phyloP scores from a whole-genome alignment of 2,797 vertebrate genomes.

The Tinamus major region DNA sequence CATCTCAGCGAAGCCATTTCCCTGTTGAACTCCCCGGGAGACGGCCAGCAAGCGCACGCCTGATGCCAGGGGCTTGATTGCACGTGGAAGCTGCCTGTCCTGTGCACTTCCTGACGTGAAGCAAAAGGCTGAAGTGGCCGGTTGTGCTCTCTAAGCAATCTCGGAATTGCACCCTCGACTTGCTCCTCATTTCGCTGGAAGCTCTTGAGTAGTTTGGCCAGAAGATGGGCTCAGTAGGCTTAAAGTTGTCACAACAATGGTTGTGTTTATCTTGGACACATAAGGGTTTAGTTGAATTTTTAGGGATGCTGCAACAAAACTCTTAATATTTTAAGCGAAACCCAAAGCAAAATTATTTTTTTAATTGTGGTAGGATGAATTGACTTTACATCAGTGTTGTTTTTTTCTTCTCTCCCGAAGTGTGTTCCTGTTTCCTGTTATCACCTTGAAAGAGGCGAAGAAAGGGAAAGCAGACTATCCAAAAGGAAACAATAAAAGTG shows the following conservation, averaged over 20 bases:
- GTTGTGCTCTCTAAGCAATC: background rate
- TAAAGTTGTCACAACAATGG: background rate
- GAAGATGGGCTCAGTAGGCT: background rate
- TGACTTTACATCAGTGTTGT: background rate
- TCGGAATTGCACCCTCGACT: background rate
- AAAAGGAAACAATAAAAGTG: background rate
- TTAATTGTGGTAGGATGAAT: background rate
- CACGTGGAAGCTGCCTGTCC: background rate
- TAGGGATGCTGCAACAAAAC: background rate
- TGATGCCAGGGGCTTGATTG: background rate
- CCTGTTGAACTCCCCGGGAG: background rate
- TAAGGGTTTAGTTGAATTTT: background rate
- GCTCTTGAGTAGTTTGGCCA: background rate
- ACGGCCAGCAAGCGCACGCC: background rate
- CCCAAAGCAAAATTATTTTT: background rate
- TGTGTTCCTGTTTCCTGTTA: background rate
- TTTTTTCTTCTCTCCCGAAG: background rate
- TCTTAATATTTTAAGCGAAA: background rate
- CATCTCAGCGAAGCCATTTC: background rate
- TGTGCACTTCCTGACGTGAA: slow-evolving; percentile 1
- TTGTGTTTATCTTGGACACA: background rate
- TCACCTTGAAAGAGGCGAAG: background rate
- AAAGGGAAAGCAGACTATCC: background rate
- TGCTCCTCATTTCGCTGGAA: background rate
- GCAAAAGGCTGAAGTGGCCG: background rate